These are phyloP conservation scores for Empidonax alnorum DNA, from an alignment of 2,113 vertebrate species.

Conservation along the genomic window DNA sequence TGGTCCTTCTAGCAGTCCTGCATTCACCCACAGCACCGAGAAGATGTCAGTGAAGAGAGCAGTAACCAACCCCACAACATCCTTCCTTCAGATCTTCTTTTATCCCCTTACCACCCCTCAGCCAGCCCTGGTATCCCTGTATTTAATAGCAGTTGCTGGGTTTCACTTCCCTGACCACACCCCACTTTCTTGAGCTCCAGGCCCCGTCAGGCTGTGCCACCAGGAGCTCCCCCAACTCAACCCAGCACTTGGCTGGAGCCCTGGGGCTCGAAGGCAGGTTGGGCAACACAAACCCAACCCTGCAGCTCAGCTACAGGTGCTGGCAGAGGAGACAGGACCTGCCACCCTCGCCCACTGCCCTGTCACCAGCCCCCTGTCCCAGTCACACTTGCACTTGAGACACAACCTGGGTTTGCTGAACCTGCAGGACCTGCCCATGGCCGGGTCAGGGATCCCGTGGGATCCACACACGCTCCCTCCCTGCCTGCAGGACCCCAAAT, in stretches of 20 bases:
- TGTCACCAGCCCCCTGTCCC: not conserved
- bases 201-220: rapidly evolving
- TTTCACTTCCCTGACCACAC: not conserved
- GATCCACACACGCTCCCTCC: rapidly evolving
- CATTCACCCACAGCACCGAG: not conserved
- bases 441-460: rapidly evolving
- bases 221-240: not conserved
- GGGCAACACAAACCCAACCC: not conserved
- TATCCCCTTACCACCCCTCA: not conserved
- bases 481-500: not conserved
- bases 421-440: not conserved
- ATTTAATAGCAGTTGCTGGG: not conserved
- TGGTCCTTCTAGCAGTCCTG: not conserved
- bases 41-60: not conserved
- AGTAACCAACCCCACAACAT: not conserved
- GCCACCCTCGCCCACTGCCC: too few species aligned
- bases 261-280: rapidly evolving
- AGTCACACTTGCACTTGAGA: not conserved
- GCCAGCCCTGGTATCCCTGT: not conserved
- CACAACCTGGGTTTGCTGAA: not conserved
- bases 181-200: not conserved
- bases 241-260: not conserved
- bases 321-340: not conserved
- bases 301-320: not conserved
- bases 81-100: not conserved